These are phyloP conservation scores for Stratiomys singularior DNA, from an alignment of 2,888 invertebrate genomes.

Conservation along the genomic window DNA sequence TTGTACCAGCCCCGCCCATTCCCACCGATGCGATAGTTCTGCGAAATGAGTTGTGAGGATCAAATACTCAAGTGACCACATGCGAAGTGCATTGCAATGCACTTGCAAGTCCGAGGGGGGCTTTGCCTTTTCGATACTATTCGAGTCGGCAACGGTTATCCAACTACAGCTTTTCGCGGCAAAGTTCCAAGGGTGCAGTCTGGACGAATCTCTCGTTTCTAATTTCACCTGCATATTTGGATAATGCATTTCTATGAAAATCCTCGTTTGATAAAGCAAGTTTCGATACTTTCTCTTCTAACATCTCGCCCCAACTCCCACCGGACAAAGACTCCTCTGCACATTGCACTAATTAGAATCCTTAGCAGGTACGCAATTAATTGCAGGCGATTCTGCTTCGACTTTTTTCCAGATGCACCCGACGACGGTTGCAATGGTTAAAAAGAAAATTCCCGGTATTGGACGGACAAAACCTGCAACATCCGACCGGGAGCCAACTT, in stretches of 20 bases:
- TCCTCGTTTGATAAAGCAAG: not conserved
- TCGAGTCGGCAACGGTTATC: not conserved
- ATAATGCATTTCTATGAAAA: too few relatives aligned
- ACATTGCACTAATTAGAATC: conserved; percentile 36
- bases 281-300: not conserved
- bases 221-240: too few relatives aligned
- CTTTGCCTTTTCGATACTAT: not conserved
- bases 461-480: not conserved
- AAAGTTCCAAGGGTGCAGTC: too few relatives aligned
- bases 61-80: too few relatives aligned
- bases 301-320: not conserved
- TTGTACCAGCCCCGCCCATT: conserved; percentile 33
- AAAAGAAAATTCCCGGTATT: conserved; percentile 2
- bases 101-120: not conserved
- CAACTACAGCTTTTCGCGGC: too few relatives aligned
- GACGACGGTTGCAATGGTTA: not conserved
- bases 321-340: not conserved
- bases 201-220: too few relatives aligned
- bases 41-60: not conserved
- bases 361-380: conserved; percentile 34
- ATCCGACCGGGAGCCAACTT: not conserved
- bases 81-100: too few relatives aligned
- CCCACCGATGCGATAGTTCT: not conserved
- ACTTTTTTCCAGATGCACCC: not conserved
- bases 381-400: not conserved